Evolutionary conservation across 2,113 vertebrate genomes (phyloP).

Genomic region (Notothenia coriiceps): DNA sequence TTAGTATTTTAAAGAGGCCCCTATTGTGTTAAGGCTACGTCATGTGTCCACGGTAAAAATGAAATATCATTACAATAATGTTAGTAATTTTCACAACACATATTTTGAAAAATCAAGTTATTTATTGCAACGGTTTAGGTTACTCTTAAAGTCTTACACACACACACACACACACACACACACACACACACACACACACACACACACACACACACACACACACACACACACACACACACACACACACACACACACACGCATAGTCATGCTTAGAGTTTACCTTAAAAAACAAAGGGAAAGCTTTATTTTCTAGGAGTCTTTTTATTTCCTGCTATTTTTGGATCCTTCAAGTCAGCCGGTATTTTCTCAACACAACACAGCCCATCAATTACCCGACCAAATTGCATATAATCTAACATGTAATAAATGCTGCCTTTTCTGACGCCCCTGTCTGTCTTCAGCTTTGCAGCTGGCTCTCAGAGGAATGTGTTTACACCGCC

Average conservation of each 20-base stretch:
- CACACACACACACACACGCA: neutral
- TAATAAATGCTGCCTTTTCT: neutral
- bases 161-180: neutral
- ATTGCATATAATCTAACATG: neutral
- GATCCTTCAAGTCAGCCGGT: neutral
- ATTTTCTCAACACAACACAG: neutral
- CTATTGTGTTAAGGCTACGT: too few species aligned
- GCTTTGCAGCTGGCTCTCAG: neutral
- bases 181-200: too few species aligned
- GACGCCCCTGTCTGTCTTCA: neutral
- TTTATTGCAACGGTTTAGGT: neutral
- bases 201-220: too few species aligned
- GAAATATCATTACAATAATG: neutral
- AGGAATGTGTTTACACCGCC: slow-evolving; percentile 10
- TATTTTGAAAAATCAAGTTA: neutral
- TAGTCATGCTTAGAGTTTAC: neutral
- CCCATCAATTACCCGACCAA: neutral
- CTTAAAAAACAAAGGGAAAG: neutral
- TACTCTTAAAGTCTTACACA: neutral
- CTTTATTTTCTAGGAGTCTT: neutral
- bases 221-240: too few species aligned
- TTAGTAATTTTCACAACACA: neutral
- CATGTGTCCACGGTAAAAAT: too few species aligned
- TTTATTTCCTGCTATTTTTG: neutral
- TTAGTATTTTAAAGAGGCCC: too few species aligned